Base-by-base conservation (phyloP, 2,113 vertebrate genomes). In the Grus americana region DNA sequence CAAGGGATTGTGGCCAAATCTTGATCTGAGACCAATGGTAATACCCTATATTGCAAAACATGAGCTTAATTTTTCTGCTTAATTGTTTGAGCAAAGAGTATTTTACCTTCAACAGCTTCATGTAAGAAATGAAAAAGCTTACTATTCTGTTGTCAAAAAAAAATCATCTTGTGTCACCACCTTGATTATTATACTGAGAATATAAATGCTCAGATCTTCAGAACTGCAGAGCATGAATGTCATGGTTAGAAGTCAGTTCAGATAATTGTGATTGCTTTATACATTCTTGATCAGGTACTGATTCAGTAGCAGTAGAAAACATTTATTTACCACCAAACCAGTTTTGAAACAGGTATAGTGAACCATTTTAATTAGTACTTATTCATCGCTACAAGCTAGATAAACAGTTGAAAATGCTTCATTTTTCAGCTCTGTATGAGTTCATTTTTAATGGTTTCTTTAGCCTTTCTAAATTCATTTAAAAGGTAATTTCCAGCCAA, bases 401-500 rank as follows among this genome's bases (percentile, higher is more conserved):
- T 42, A 42, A 42, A 42, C 40, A 42, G 11, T 95, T 76, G 86
- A 91, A 94, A 94, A 95, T 92, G 92, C 46, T 91, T 97, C 97
- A 83, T 96, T 95, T 96, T 96, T 78, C 79, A 82, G 55, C 34
- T 36, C 3, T 38, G 20, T 62, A n/a, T 6, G 36, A 74, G 66
- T 84, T 93, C 27, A 81, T 89, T 97, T 95, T 94, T 93, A 96
- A 93, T 50, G 32, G 70, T 86, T 96, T 87, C 71, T 86, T 88
- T 57, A 95, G 57, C 63, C 83, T 94, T 96, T 79, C 80, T 93
- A 95, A 96, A 97, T 96, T 94, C 70, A 91, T 90, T 95, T 94
- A 91, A 79, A 93, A 94, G 62, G 89, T 91, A 52, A 80, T 91
- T 97, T 94, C 94, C 55, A 78, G 44, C 30, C 47, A 65, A 72